Base-by-base conservation (phyloP, 2,113 vertebrate species). In the Xiphorhynchus elegans region DNA sequence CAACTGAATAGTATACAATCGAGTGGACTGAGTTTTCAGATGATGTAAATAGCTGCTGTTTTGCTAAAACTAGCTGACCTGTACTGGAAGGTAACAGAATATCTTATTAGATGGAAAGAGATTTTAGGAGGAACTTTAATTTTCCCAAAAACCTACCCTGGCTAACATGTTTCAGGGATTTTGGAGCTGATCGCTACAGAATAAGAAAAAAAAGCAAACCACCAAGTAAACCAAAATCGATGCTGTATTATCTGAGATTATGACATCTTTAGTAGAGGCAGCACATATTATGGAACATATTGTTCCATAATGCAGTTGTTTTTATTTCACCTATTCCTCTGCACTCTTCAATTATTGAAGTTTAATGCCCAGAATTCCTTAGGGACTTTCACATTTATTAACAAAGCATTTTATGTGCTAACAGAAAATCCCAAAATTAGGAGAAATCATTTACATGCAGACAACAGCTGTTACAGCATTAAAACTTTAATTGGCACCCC, bases 381-480 rank as follows among this genome's bases (percentile, higher is more conserved):
- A 20, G 88, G 72, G 95, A 96, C 49, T 89, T 94, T 56, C 83
- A 77, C 85, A 78, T 95, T 94, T 93, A 92, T 96, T 96, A 95
- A 95, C 76, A 95, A 94, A 96, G 73, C 58, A 66, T 90, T 96
- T 93, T 89, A 84, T 90, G 83, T 89, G 66, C 90, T 95, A 92
- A 90, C 76, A 95, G 66, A 93, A 96, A 95, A 95, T 87, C 88
- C 90, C 89, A 26, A 95, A 97, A 95, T 93, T 79, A 90, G 64
- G 76, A 89, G 80, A 96, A 96, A 96, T 95, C 56, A 73, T 96
- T 96, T 93, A 90, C 77, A 96, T 89, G 73, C 67, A 94, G 77
- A 93, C 92, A 96, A 95, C 93, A 95, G 93, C 83, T 96, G 93
- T 66, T 93, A 69, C 49, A 84, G 73, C 90, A 93, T 94, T 96